Evolutionary conservation across 1,140 invertebrate genomes (phyloP).

Genomic region (Zaprionus nigranus): DNA sequence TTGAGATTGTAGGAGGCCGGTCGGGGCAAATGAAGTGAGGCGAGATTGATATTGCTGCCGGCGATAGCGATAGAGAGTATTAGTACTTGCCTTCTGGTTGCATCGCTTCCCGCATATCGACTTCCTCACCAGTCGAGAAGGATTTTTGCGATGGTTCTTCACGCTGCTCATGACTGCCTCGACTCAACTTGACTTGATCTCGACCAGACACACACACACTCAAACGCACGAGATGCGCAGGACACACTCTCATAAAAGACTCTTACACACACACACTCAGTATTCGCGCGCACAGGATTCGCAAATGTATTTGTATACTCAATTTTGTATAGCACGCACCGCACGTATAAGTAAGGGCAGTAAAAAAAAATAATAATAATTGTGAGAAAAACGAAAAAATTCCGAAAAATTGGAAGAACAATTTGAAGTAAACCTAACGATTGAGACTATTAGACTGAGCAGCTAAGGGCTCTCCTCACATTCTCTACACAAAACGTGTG

Average conservation of each 20-base stretch:
- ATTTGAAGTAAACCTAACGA: neutral
- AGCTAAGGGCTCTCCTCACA: neutral
- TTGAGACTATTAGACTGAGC: constrained; percentile 39
- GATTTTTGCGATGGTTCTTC: constrained; percentile 24
- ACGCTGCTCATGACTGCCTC: constrained; percentile 32
- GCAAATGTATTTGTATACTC: no score
- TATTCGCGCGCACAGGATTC: no score
- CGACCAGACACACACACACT: no score
- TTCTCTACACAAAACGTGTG: no score
- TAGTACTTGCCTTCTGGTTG: neutral
- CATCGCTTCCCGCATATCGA: neutral
- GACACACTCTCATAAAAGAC: no score
- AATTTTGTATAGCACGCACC: no score
- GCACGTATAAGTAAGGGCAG: neutral
- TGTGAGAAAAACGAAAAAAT: neutral
- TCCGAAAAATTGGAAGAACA: neutral
- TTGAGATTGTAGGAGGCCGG: constrained; percentile 40
- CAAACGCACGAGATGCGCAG: no score
- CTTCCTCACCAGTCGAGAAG: constrained; percentile 35
- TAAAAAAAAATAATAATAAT: neutral
- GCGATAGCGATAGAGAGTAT: neutral
- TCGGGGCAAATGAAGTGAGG: constrained; percentile 25
- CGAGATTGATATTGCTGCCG: constrained; percentile 40
- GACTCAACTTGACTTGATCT: no score
- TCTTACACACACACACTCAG: no score